Evolutionary conservation across 2,888 invertebrate species (phyloP).

Genomic region (Euplexia lucipara): DNA sequence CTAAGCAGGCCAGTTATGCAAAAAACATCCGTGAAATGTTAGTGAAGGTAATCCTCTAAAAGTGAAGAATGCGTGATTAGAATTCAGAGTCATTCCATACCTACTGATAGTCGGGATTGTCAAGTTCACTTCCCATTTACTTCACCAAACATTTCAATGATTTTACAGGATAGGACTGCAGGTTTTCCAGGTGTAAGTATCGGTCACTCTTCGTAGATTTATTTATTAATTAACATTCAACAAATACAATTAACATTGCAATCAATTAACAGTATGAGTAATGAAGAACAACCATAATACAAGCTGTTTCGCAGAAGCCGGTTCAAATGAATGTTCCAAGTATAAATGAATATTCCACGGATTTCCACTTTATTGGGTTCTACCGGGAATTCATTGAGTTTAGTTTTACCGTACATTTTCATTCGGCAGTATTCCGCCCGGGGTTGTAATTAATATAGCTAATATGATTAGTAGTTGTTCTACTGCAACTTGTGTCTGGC

Average conservation of each 20-base stretch:
- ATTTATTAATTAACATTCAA: background rate
- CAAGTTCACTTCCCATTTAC: too few species aligned
- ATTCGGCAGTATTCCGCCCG: constrained; percentile 84
- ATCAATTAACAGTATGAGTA: constrained; percentile 5
- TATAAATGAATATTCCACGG: constrained; percentile 53
- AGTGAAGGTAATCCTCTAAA: too few species aligned
- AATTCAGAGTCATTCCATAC: too few species aligned
- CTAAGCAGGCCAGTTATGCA: too few species aligned
- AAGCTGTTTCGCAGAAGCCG: constrained; percentile 42
- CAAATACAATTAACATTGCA: constrained; percentile 1
- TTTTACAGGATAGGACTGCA: too few species aligned
- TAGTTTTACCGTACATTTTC: constrained; percentile 83
- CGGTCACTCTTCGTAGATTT: background rate
- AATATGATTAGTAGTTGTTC: constrained; percentile 89
- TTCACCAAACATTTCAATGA: too few species aligned
- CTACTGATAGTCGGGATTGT: too few species aligned
- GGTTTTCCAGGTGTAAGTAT: too few species aligned
- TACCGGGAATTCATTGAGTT: constrained; percentile 64
- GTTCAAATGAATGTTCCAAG: too few species aligned
- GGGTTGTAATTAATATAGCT: constrained; percentile 87
- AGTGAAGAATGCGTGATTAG: too few species aligned
- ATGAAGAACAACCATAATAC: constrained; percentile 36
- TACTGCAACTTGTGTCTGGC: constrained; percentile 71
- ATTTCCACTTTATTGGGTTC: constrained; percentile 70
- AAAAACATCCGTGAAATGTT: too few species aligned